Evolutionary conservation across 2,888 invertebrate species (phyloP).

Genomic region (Melanophora roralis): DNA sequence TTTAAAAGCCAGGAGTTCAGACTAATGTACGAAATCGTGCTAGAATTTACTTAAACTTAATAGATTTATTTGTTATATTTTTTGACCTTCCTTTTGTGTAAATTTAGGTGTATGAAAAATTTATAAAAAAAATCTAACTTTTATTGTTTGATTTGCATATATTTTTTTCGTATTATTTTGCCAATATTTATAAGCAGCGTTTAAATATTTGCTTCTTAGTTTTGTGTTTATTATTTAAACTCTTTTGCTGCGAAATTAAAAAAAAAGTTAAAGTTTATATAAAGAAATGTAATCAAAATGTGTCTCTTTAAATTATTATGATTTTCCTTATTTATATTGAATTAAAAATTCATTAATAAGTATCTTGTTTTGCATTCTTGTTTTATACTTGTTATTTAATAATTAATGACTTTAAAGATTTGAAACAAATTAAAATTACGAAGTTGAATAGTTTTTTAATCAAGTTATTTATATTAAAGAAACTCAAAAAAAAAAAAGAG

Average conservation of each 20-base stretch:
- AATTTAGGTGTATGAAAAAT: too few relatives aligned
- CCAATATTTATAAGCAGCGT: slow-evolving; percentile 10
- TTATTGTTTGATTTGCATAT: slow-evolving; percentile 46
- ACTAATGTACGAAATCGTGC: neutral
- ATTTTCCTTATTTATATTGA: slow-evolving; percentile 24
- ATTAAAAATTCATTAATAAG: neutral
- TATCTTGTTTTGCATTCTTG: slow-evolving; percentile 6
- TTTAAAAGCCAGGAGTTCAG: slow-evolving; percentile 30
- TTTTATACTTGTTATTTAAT: neutral
- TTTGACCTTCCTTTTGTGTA: too few relatives aligned
- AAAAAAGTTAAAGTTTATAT: neutral
- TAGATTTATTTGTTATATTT: too few relatives aligned
- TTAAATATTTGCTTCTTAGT: neutral
- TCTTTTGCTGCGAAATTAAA: slow-evolving; percentile 42
- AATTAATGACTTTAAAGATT: slow-evolving; percentile 39
- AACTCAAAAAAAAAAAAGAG: too few relatives aligned
- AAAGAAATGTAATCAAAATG: neutral
- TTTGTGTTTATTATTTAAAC: slow-evolving; percentile 10
- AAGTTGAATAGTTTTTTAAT: neutral
- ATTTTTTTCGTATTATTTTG: slow-evolving; percentile 35
- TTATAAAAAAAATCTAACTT: slow-evolving; percentile 24
- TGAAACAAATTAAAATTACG: slow-evolving; percentile 38
- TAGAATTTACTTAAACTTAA: too few relatives aligned
- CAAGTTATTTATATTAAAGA: neutral
- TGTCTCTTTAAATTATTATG: slow-evolving; percentile 35